phyloP scores from a whole-genome alignment of 1,140 invertebrate genomes.

The Chionoecetes opilio region DNA sequence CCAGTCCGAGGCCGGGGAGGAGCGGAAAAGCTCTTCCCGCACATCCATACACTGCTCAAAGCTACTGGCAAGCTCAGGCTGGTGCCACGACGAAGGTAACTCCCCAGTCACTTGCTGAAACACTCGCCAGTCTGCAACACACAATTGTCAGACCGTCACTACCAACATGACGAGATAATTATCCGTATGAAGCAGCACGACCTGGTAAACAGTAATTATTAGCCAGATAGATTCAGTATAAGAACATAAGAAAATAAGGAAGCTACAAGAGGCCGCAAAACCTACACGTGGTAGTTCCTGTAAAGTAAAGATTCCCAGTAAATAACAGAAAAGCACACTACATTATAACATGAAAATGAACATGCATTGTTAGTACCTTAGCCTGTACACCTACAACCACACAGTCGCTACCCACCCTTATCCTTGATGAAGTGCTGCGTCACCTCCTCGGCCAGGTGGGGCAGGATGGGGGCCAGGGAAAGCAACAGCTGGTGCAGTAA shows the following conservation, averaged over 20 bases:
- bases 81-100: constrained; percentile 15
- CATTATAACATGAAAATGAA: neutral
- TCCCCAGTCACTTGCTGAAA: constrained; percentile 32
- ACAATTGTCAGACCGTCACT: neutral
- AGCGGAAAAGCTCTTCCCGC: neutral
- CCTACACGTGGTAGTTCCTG: too few relatives aligned
- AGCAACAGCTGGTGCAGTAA: constrained; percentile 63
- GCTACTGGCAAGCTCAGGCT: constrained; percentile 11
- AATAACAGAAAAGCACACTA: neutral
- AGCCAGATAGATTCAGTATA: neutral
- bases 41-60: constrained; percentile 47
- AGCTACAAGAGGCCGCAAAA: too few relatives aligned
- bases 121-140: constrained; percentile 41
- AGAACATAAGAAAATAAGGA: too few relatives aligned
- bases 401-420: constrained; percentile 29
- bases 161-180: neutral
- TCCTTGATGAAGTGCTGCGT: constrained; percentile 41
- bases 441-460: constrained; percentile 62
- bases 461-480: constrained; percentile 57
- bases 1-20: neutral
- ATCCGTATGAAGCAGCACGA: neutral
- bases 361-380: neutral
- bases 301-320: too few relatives aligned
- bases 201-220: neutral
- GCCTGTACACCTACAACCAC: neutral